Conservation (phyloP, 2,113 vertebrate species). For the Prionailurus bengalensis region DNA sequence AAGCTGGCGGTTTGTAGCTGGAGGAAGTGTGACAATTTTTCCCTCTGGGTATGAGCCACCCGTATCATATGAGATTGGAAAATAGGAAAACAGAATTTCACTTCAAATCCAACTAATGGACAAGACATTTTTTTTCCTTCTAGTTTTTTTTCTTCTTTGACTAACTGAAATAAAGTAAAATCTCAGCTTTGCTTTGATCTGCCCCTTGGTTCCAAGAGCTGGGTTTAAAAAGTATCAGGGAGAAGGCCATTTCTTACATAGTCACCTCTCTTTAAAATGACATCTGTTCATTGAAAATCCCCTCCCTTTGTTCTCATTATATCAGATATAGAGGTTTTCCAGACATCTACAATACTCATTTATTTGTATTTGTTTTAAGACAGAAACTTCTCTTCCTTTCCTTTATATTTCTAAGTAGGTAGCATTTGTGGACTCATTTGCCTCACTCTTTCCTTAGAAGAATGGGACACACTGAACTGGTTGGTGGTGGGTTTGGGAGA, state of each 20-base stretch:
- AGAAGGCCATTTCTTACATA: background rate
- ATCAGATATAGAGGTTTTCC: background rate
- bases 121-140: background rate
- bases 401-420: background rate
- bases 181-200: background rate
- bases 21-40: background rate
- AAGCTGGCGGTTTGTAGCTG: background rate
- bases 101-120: conserved; percentile 9
- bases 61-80: conserved; percentile 1
- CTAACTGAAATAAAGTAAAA: background rate
- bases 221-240: background rate
- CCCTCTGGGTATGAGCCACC: background rate
- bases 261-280: background rate
- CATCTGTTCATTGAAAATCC: background rate
- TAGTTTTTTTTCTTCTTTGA: background rate
- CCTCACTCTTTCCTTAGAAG: background rate
- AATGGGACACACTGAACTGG: too few species aligned
- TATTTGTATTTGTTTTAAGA: background rate
- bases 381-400: background rate
- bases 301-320: background rate
- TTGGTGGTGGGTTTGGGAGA: background rate
- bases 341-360: background rate
- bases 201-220: background rate
- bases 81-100: conserved; percentile 47
- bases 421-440: background rate